Evolutionary conservation across 2,888 invertebrate species (phyloP).

Genomic region (Deladenus siricidicola): DNA sequence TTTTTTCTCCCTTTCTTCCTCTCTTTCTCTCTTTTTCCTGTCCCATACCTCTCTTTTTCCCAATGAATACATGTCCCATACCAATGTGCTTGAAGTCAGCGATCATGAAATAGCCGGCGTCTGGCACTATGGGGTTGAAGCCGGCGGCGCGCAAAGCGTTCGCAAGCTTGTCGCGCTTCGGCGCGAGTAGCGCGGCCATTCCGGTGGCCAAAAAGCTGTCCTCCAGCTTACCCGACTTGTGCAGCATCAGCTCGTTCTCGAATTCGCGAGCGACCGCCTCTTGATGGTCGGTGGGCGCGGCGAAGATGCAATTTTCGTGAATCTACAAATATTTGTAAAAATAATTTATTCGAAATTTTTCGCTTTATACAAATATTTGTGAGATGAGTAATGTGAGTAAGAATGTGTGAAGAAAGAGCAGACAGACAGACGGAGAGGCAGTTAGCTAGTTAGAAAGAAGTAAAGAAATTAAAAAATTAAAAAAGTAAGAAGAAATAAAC

Average conservation of each 20-base stretch:
- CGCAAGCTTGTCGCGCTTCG: slow-evolving; percentile 72
- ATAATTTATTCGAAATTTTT: too few relatives aligned
- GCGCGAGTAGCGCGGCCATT: slow-evolving; percentile 66
- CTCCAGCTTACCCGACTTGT: slow-evolving; percentile 16
- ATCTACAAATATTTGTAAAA: too few relatives aligned
- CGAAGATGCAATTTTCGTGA: slow-evolving; percentile 88
- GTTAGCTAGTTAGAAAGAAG: too few relatives aligned
- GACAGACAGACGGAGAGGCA: too few relatives aligned
- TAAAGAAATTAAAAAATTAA: background rate
- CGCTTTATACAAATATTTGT: too few relatives aligned
- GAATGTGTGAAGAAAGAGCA: too few relatives aligned
- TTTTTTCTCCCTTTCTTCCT: too few relatives aligned
- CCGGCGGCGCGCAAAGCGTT: slow-evolving; percentile 15
- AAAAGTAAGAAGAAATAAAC: background rate
- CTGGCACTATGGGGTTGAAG: slow-evolving; percentile 71
- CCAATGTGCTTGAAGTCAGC: slow-evolving; percentile 71
- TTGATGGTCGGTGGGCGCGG: slow-evolving; percentile 60
- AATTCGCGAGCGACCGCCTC: slow-evolving; percentile 85
- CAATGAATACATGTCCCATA: slow-evolving; percentile 14
- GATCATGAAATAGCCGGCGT: slow-evolving; percentile 93
- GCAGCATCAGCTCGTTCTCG: slow-evolving; percentile 68
- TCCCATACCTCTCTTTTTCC: too few relatives aligned
- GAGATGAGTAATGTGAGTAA: too few relatives aligned
- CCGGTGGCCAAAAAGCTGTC: slow-evolving; percentile 68
- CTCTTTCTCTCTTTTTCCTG: background rate